Evolutionary conservation across 2,888 invertebrate species (phyloP), one percentile per base, ranked within the genome.

Genomic region (Drosophila prostipennis): DNA sequence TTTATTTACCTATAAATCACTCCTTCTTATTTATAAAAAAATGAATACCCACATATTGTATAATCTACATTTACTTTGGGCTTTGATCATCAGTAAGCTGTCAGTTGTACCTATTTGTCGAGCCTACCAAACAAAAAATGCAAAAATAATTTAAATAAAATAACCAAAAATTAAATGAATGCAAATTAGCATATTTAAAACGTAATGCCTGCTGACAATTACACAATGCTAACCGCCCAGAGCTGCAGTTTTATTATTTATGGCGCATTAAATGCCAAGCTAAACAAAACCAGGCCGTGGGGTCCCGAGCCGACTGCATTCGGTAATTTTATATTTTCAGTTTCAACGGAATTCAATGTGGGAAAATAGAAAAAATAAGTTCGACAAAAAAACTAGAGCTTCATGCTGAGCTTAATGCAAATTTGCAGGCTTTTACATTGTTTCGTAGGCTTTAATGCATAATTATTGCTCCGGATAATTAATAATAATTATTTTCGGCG

Each of bases 121-220:
- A 34, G 3, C 3, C 26, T 26, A 6, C 26, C 26, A 7, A 42
- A 34, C 7, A 39, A 36, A 39, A 29, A 26, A 32, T 19, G 16
- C 32, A 40, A 19, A 57, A 65, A 64, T 60, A 61, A 60, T 67
- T 74, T 37, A 55, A 48, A 48, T 52, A 48, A 71, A 60, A 68
- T 42, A 46, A 43, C 42, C 56, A 49, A 71, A 74, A 67, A 70
- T 53, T 67, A 60, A 73, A 79, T 77, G 60, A 77, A 85, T 81
- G 79, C 43, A 85, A 76, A 83, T 78, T 71, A 82, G 74, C 83
- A 83, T 87, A 83, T 83, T 83, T 88, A 70, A 76, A 78, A 75
- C 76, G 86, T 77, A 76, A 87, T 85, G 71, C 79, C 58, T 55
- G 77, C 67, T 78, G 79, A 85, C 75, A 85, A 79, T 73, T 73